Percentiles rank a stretch among this genome's conserved stretches.
Evolutionary conservation across 2,113 vertebrate species (phyloP).

Genomic region (Grallaria varia): DNA sequence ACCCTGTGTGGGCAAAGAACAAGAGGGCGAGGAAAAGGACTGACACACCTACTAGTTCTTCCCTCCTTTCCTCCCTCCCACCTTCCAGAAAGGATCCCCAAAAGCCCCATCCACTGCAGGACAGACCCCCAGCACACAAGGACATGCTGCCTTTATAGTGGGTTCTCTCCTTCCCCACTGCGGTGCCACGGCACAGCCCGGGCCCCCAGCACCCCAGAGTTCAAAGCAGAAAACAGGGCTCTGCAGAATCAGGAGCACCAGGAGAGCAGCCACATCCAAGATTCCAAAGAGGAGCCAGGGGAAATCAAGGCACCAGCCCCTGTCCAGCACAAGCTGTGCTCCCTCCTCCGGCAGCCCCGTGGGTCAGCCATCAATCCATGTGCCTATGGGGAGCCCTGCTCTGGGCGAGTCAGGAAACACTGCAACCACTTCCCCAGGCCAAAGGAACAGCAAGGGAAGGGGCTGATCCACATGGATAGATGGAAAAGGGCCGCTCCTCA

Average conservation of each 20-base stretch:
- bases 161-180: neutral
- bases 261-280: neutral
- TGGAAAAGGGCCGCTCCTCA: neutral
- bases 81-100: neutral
- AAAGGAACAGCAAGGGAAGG: neutral
- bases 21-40: neutral
- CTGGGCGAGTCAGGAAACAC: fast-evolving
- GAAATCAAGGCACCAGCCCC: neutral
- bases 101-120: neutral
- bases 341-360: constrained; percentile 23
- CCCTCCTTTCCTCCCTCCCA: neutral
- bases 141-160: fast-evolving
- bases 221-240: fast-evolving
- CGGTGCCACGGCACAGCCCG: fast-evolving
- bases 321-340: neutral
- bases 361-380: constrained; percentile 16
- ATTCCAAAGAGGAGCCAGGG: neutral
- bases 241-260: neutral
- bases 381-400: neutral
- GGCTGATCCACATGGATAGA: fast-evolving
- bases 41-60: neutral
- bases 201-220: fast-evolving
- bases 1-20: constrained; percentile 39
- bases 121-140: neutral
- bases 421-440: neutral